These are phyloP conservation scores for Stenodera caucasica DNA, from an alignment of 2,888 invertebrate genomes.

Conservation along the genomic window DNA sequence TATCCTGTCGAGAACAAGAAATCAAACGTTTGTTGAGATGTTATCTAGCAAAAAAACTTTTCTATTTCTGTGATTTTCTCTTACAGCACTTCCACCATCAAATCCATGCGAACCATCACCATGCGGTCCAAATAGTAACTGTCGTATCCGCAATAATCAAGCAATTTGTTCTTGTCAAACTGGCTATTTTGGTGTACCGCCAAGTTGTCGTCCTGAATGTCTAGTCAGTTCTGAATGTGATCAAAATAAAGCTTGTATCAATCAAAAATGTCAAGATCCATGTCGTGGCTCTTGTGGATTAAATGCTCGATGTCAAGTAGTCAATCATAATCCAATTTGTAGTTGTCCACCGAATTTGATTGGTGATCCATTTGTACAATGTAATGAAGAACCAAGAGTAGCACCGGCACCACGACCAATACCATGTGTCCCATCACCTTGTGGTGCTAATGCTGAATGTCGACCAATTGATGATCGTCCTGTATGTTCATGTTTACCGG, in stretches of 20 bases:
- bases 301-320: slow-evolving; percentile 62
- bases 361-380: slow-evolving; percentile 65
- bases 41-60: neutral
- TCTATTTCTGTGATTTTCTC: neutral
- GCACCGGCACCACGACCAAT: slow-evolving; percentile 49
- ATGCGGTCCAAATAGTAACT: slow-evolving; percentile 65
- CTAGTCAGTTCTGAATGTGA: slow-evolving; percentile 63
- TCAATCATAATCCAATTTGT: slow-evolving; percentile 67
- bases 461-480: slow-evolving; percentile 65
- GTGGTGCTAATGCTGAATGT: slow-evolving; percentile 71
- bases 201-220: slow-evolving; percentile 64
- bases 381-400: slow-evolving; percentile 44
- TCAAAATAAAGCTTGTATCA: slow-evolving; percentile 64
- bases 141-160: slow-evolving; percentile 60
- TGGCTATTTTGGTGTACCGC: slow-evolving; percentile 63
- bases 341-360: slow-evolving; percentile 62
- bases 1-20: slow-evolving; percentile 68
- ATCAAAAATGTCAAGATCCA: slow-evolving; percentile 66
- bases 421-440: slow-evolving; percentile 74
- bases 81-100: slow-evolving; percentile 48
- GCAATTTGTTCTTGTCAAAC: slow-evolving; percentile 66
- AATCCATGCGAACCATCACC: slow-evolving; percentile 65
- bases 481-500: slow-evolving; percentile 72
- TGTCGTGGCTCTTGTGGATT: slow-evolving; percentile 64
- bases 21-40: slow-evolving; percentile 59